Conservation (phyloP, 92 coral and sea anemone species). For the Porites rus region DNA sequence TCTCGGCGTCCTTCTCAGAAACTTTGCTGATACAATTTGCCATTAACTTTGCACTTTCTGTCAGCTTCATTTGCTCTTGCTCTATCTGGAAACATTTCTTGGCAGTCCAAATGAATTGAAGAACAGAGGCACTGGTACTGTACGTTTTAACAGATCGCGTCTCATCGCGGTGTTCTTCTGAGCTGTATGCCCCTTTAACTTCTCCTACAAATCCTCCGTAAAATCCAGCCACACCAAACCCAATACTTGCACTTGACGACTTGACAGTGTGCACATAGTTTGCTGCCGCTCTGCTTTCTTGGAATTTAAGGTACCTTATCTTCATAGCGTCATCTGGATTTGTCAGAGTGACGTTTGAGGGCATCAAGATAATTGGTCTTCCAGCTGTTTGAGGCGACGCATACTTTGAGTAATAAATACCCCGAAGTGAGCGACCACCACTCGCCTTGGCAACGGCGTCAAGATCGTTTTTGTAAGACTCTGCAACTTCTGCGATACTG, state of each 20-base stretch:
- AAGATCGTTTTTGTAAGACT: conserved; percentile 38
- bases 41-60: conserved; percentile 42
- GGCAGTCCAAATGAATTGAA: conserved; percentile 47
- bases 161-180: background rate
- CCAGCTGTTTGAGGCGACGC: conserved; percentile 38
- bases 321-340: conserved; percentile 49
- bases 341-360: conserved; percentile 27
- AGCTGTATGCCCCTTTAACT: conserved; percentile 23
- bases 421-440: conserved; percentile 61
- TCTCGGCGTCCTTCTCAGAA: background rate
- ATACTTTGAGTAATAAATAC: conserved; percentile 48
- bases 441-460: conserved; percentile 57
- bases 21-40: conserved; percentile 28
- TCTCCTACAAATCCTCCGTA: conserved; percentile 36
- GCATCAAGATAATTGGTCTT: conserved; percentile 24
- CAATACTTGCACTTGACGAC: conserved; percentile 38
- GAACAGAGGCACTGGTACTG: conserved; percentile 40
- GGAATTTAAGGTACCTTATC: conserved; percentile 43
- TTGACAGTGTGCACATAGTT: conserved; percentile 21
- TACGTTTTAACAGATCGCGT: background rate
- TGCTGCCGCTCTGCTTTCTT: conserved; percentile 50
- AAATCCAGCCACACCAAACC: conserved; percentile 36
- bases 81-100: conserved; percentile 47
- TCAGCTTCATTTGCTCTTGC: conserved; percentile 39
- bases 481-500: conserved; percentile 27